These are phyloP conservation scores for Fringilla coelebs DNA, from an alignment of 2,797 vertebrate genomes.

Conservation along the genomic window DNA sequence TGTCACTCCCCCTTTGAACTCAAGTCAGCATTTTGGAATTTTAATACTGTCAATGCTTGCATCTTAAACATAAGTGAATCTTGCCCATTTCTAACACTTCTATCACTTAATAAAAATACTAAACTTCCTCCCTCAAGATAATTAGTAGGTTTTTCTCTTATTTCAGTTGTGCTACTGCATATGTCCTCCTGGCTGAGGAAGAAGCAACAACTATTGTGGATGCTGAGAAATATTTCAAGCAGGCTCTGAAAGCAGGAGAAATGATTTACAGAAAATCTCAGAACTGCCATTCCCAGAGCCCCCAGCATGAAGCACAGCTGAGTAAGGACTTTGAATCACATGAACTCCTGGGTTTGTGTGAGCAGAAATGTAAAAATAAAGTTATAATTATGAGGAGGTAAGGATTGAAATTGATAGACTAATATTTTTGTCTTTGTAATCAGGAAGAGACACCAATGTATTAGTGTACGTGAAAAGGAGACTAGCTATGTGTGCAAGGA, in stretches of 20 bases:
- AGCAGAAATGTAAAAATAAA: not conserved
- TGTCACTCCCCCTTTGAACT: not conserved
- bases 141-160: not conserved
- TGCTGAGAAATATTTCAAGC: slow-evolving; percentile 94
- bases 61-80: not conserved
- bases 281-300: slow-evolving; percentile 77
- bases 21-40: not conserved
- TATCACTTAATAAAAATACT: not conserved
- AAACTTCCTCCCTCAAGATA: not conserved
- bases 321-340: slow-evolving; percentile 67
- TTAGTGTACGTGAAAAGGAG: slow-evolving; percentile 96
- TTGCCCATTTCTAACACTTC: not conserved
- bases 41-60: not conserved
- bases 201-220: slow-evolving; percentile 97
- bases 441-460: slow-evolving; percentile 96
- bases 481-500: slow-evolving; percentile 97
- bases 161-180: slow-evolving; percentile 89
- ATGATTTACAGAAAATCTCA: slow-evolving; percentile 79
- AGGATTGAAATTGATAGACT: not conserved
- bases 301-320: slow-evolving; percentile 82
- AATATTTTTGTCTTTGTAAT: slow-evolving; percentile 2
- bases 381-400: not conserved
- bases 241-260: slow-evolving; percentile 91
- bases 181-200: slow-evolving; percentile 95
- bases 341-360: not conserved